These are phyloP conservation scores for Vespertilio murinus DNA, from an alignment of 2,797 vertebrate genomes.

Conservation along the genomic window DNA sequence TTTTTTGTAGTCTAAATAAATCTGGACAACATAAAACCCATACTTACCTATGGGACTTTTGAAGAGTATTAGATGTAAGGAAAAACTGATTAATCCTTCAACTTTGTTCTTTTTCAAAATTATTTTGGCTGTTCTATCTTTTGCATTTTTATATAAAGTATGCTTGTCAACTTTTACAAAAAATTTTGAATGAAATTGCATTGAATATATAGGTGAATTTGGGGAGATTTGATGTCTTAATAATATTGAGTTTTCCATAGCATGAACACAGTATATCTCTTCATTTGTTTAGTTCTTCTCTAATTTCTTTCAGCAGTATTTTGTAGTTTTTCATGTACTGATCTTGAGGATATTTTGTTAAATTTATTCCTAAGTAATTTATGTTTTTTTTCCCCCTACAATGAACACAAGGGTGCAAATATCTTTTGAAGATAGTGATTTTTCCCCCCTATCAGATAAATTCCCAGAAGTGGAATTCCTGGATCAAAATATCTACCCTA, in stretches of 20 bases:
- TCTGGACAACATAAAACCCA: neutral
- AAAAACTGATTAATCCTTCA: neutral
- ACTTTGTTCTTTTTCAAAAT: neutral
- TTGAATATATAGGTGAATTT: neutral
- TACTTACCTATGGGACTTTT: neutral
- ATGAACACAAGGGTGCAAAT: neutral
- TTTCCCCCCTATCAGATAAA: neutral
- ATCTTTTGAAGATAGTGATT: neutral
- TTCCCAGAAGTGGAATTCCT: neutral
- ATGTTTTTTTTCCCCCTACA: neutral
- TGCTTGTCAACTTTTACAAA: neutral
- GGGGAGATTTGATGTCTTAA: neutral
- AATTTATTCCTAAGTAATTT: neutral
- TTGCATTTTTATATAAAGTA: neutral
- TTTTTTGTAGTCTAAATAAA: neutral
- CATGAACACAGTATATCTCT: neutral
- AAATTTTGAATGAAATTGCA: conserved; percentile 12
- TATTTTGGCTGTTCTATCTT: neutral
- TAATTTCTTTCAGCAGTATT: neutral
- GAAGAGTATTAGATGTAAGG: neutral
- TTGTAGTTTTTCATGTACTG: neutral
- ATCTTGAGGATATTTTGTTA: neutral
- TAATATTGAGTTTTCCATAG: neutral
- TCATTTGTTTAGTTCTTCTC: neutral
- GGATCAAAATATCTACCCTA: neutral